These are phyloP conservation scores for Ciona savignyi DNA, from an alignment of 23 tunicate genomes.

Conservation along the genomic window DNA sequence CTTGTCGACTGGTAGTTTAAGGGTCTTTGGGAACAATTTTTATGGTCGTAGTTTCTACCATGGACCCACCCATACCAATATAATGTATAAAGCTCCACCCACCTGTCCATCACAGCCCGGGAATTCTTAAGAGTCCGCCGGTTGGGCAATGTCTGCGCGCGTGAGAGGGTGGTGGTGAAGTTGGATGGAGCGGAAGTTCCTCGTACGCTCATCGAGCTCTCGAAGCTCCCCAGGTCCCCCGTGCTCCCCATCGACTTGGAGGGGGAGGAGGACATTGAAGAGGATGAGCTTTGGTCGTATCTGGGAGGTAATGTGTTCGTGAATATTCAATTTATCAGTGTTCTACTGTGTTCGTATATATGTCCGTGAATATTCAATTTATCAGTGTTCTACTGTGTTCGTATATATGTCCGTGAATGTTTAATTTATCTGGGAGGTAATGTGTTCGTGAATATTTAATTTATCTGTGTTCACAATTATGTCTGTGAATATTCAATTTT, in stretches of 20 bases:
- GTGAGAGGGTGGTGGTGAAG: slow-evolving; percentile 12
- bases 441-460: no score
- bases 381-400: slow-evolving; percentile 76
- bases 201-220: background rate
- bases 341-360: slow-evolving; percentile 74
- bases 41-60: no score
- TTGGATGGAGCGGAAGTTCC: background rate
- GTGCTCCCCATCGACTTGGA: background rate
- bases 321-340: slow-evolving; percentile 41
- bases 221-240: slow-evolving; percentile 38
- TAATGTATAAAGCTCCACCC: background rate
- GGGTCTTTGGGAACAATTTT: no score
- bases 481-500: no score
- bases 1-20: no score
- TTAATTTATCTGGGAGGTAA: no score
- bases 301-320: background rate
- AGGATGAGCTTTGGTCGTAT: background rate
- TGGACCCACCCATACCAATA: slow-evolving; percentile 70
- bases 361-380: no score
- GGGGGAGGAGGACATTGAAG: background rate
- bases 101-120: slow-evolving; percentile 73
- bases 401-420: no score
- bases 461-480: no score
- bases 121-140: slow-evolving; percentile 87
- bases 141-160: slow-evolving; percentile 55